Base-by-base conservation (phyloP, 2,797 vertebrate genomes). In the Poecilia velifera region DNA sequence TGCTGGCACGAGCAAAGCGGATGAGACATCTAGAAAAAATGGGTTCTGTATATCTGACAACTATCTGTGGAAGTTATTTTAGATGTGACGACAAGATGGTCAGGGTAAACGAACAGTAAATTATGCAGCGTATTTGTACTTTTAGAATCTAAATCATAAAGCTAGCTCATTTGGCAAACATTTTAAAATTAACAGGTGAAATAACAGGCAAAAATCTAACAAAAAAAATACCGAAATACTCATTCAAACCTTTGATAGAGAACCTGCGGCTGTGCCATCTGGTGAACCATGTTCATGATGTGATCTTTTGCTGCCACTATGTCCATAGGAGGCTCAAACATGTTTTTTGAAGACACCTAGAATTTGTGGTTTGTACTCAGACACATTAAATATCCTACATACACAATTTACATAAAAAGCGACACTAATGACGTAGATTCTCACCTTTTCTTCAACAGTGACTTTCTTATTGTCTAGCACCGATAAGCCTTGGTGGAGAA, bases 361-460 rank as follows among this genome's bases (percentile, higher is more conserved):
- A 57, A 85, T 82, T 74, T 31, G 68, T 77, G 9, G 73, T 78
- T 28, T 68, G 34, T 68, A 41, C 53, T 68, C 0, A 59, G 45
- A n/a, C 64, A 41, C 22, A 68, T 41, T 70, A 43, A 10, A 43
- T 45, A 25, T 45, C 10, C 55, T 8, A 79, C 3, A 78, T 2
- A 25, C 70, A 20, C 16, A 64, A 45, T 62, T 2, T 10, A 75
- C 18, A 66, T 5, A 59, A 28, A 28, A 74, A 53, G 55, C 31
- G 49, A 10, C 22, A 6, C 6, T 49, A 10, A n/a, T 71, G 51
- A 9, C 55, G 75, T 77, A 20, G 39, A 70, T 76, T 70, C 18
- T 13, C 86, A 98, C 98, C 97, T 99, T 99, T 87, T 99, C 97
- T 86, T 98, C 94, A 74, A 94, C 95, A 8, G 95, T 95, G 90